phyloP scores from a whole-genome alignment of 2,113 vertebrate genomes.

The Perca schrenkii region DNA sequence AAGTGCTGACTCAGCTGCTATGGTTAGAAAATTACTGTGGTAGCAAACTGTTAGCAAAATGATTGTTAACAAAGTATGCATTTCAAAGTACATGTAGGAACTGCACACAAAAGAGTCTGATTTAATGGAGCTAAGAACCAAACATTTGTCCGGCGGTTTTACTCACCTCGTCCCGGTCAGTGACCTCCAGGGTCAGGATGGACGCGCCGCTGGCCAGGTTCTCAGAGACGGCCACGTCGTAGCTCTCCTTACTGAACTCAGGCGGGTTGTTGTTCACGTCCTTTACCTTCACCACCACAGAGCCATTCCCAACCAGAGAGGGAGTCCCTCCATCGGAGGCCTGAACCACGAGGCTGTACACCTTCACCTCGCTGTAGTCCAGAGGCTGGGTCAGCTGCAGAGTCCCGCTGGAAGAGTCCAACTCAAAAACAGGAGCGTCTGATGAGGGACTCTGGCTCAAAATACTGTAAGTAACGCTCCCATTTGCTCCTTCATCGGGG shows the following conservation, averaged over 20 bases:
- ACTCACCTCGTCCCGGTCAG: conserved; percentile 84
- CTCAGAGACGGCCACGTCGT: conserved; percentile 79
- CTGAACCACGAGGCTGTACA: conserved; percentile 77
- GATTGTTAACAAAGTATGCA: no score
- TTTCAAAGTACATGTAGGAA: no score
- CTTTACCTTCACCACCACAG: conserved; percentile 75
- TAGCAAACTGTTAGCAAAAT: no score
- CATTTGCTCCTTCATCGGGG: conserved; percentile 78
- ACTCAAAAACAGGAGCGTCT: conserved; percentile 37
- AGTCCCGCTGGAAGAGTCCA: conserved; percentile 71
- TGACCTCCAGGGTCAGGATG: conserved; percentile 79
- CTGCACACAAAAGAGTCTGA: no score
- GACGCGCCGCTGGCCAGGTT: conserved; percentile 80
- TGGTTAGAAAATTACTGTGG: no score
- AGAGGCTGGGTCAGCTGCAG: conserved; percentile 76
- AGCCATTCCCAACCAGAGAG: conserved; percentile 34
- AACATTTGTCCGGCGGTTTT: no score
- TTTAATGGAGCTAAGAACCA: no score
- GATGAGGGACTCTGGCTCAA: conserved; percentile 53
- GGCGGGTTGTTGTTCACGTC: conserved; percentile 86
- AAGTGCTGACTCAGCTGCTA: no score
- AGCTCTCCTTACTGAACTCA: conserved; percentile 78
- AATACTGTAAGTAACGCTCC: conserved; percentile 73
- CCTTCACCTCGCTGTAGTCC: conserved; percentile 77
- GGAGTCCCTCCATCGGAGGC: conserved; percentile 83